A percentile compares a stretch with the other conserved stretches of the same genome.
phyloP scores from a whole-genome alignment of 2,888 invertebrate species.

The Entomobrya proxima region DNA sequence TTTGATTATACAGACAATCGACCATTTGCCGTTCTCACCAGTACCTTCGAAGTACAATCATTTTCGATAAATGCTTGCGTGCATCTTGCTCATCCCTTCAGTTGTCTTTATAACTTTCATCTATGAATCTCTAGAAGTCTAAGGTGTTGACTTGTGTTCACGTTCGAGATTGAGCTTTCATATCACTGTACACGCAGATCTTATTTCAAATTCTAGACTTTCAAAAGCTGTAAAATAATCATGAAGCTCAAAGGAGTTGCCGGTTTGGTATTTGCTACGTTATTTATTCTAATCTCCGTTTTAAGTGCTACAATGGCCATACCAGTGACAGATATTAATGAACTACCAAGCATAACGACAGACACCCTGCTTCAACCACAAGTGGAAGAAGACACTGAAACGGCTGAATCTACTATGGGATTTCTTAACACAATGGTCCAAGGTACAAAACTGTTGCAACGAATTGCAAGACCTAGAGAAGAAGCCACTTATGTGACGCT shows the following conservation, averaged over 20 bases:
- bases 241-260: slow-evolving; percentile 18
- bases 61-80: slow-evolving; percentile 37
- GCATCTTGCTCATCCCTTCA: slow-evolving; percentile 15
- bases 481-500: slow-evolving; percentile 40
- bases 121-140: background rate
- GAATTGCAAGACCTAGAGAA: background rate
- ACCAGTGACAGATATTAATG: slow-evolving; percentile 40
- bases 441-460: slow-evolving; percentile 8
- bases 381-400: background rate
- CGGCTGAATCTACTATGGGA: slow-evolving; percentile 27
- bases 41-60: background rate
- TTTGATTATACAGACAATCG: too few relatives aligned
- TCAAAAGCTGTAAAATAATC: too few relatives aligned
- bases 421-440: slow-evolving; percentile 2
- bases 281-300: background rate
- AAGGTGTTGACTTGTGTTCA: background rate
- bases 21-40: background rate
- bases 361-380: slow-evolving; percentile 56
- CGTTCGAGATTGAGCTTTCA: too few relatives aligned
- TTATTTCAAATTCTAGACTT: too few relatives aligned
- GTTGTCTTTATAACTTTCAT: slow-evolving; percentile 32
- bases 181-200: too few relatives aligned
- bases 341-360: slow-evolving; percentile 56
- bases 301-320: slow-evolving; percentile 3
- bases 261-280: background rate